Evolutionary conservation across 2,797 vertebrate genomes (phyloP), one percentile per base, ranked within the genome.

Genomic region (Sciurus vulgaris): DNA sequence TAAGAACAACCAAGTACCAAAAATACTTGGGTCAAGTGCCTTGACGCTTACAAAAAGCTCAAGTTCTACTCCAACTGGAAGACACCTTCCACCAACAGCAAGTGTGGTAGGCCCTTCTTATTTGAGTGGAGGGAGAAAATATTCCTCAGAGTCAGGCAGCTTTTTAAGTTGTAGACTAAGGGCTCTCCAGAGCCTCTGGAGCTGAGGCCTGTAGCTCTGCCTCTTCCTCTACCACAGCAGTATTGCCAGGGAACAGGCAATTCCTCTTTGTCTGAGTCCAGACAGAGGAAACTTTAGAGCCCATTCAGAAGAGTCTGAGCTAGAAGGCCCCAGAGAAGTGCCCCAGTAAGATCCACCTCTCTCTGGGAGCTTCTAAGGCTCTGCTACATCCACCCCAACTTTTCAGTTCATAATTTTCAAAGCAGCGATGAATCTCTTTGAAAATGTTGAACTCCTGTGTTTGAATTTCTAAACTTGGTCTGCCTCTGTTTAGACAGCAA

Each of bases 401-500:
- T 89, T 94, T 95, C 79, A 63, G 17, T 47, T 83, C 24, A 17
- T 51, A 56, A 54, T 54, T 87, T 74, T 84, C 92, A 78, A 93
- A 91, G 41, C 26, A 54, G 30, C 10, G 76, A 28, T 69, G 86
- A 82, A 24, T 35, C 30, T 86, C 79, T 86, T 94, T 92, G 56
- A 88, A 94, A 30, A 18, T 93, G 33, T 17, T 95, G 73, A 94
- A 85, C 1, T 38, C 83, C 65, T 72, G 56, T 44, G 70, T 9
- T 81, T 44, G 35, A 69, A 41, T 88, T 87, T 91, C 63, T 91
- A 84, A 81, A 14, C 51, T 30, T 77, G 13, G 17, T 35, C 35
- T 95, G 24, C 35, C 20, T 87, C 74, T 86, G 10, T n/a, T 77
- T 84, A 74, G 13, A 65, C 15, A 77, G 11, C 13, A 30, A 26